Evolutionary conservation across 2,888 invertebrate genomes (phyloP), one percentile per base, ranked within the genome.

Genomic region (Drymonia ruficornis): DNA sequence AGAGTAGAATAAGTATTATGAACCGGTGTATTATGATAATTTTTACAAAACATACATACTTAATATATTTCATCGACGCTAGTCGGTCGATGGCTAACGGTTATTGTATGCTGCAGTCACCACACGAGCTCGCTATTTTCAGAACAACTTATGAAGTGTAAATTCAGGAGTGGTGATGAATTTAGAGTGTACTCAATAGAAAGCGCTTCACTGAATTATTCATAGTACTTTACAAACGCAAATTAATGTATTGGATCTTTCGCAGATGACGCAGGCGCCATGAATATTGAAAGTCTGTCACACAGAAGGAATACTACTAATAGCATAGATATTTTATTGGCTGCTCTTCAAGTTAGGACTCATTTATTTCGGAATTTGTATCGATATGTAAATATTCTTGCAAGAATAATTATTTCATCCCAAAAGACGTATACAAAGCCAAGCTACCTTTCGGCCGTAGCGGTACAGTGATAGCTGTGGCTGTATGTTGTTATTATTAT

Each of bases 91-190:
- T 36, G 4, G n/a, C n/a, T n/a, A n/a, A 13, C 36, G 11, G n/a
- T n/a, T n/a, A n/a, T n/a, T n/a, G n/a, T n/a, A n/a, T n/a, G n/a
- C n/a, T n/a, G n/a, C n/a, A 36, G 36, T 36, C 36, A 3, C 36
- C 36, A 36, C 36, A n/a, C n/a, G n/a, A 36, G 36, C 36, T 36
- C 36, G 36, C 13, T 19, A 43, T 19, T 43, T 43, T 18, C 43
- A 43, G 11, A 43, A 9, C 18, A 19, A 19, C 42, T 42, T 63
- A 63, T 43, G 63, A 59, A 52, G 67, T 63, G 67, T 64, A 55
- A 64, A 66, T 53, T 55, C 51, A 53, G 19, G 38, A 38, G 64
- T 53, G 67, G 51, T 38, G 67, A 64, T 52, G 53, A 63, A 55
- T 63, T 51, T 55, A 53, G 48, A 59, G 63, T 53, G 50, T 31